Base-by-base conservation (phyloP, 2,113 vertebrate genomes). In the Atlantisia rogersi region DNA sequence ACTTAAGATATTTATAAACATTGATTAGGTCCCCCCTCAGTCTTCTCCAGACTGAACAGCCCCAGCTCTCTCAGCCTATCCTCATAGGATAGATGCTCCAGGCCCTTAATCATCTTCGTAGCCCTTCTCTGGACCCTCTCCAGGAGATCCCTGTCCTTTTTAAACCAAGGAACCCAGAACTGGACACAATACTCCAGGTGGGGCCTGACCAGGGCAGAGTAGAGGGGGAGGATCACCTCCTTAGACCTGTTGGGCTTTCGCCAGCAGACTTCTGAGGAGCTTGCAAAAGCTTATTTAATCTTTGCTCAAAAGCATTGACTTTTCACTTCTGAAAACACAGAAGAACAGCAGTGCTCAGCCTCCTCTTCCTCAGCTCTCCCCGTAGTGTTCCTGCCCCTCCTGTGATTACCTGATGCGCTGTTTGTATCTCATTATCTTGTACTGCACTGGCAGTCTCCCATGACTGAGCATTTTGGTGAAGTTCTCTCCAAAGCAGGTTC, bases 381-480 rank as follows among this genome's bases (percentile, higher is more conserved):
- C 81, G 8, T 5, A 32, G 70, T 26, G 24, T 50, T 81, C 58
- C 64, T 78, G 64, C 11, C 48, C 28, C 29, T 80, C 37, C 35
- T 25, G 67, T 59, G 82, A 31, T 75, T 52, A 19, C 5, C 32
- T 67, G 42, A 28, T 17, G 39, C 25, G 20, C 21, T 37, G 21
- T 80, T 65, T 32, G 15, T 31, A 14, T 37, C 32, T 29, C 9
- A 6, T 26, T 53, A 9, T 19, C 44, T 60, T 40, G 48, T 32
- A 56, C 62, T 28, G 40, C 21, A 22, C 6, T 31, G 53, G 10
- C 77, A 26, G 48, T 22, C 19, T 73, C 25, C 53, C 9, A 4
- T 1, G 25, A n/a, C 3, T 4, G 62, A 85, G 12, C 0, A 0
- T 35, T 78, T 60, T 19, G 44, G 35, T 25, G 50, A 62, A 39